Percentiles rank a stretch among this genome's conserved stretches.
These are phyloP conservation scores for Eilema caniola DNA, from an alignment of 2,888 invertebrate genomes.

Conservation along the genomic window DNA sequence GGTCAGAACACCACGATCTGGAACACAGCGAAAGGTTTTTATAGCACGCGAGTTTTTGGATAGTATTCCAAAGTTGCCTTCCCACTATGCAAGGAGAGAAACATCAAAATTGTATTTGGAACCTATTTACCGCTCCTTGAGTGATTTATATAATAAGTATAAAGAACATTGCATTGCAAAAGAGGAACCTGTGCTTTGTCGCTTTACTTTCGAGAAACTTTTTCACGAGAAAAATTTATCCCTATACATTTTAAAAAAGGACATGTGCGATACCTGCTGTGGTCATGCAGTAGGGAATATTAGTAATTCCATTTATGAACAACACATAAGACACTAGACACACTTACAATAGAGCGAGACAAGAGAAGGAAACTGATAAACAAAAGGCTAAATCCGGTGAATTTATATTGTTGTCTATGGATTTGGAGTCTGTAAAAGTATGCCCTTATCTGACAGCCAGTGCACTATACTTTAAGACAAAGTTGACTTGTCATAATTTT, in stretches of 20 bases:
- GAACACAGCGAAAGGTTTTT: constrained; percentile 17
- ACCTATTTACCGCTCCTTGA: no score
- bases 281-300: no score
- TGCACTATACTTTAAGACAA: constrained; percentile 39
- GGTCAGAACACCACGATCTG: constrained; percentile 14
- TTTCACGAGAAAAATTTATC: constrained; percentile 49
- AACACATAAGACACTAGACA: no score
- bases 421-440: constrained; percentile 45
- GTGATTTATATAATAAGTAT: no score
- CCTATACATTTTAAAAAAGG: constrained; percentile 38
- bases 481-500: constrained; percentile 47
- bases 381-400: constrained; percentile 35
- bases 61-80: no score
- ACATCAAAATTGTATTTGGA: no score
- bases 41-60: constrained; percentile 28
- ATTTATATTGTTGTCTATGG: constrained; percentile 43
- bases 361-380: no score
- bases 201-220: constrained; percentile 45
- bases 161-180: no score
- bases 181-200: constrained; percentile 31
- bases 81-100: no score
- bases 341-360: no score
- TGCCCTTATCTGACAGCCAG: constrained; percentile 37
- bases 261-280: no score
- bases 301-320: no score